Percentiles rank a stretch among this genome's conserved stretches.
These are phyloP conservation scores for Dallia pectoralis DNA, from an alignment of 2,797 vertebrate genomes.

Conservation along the genomic window DNA sequence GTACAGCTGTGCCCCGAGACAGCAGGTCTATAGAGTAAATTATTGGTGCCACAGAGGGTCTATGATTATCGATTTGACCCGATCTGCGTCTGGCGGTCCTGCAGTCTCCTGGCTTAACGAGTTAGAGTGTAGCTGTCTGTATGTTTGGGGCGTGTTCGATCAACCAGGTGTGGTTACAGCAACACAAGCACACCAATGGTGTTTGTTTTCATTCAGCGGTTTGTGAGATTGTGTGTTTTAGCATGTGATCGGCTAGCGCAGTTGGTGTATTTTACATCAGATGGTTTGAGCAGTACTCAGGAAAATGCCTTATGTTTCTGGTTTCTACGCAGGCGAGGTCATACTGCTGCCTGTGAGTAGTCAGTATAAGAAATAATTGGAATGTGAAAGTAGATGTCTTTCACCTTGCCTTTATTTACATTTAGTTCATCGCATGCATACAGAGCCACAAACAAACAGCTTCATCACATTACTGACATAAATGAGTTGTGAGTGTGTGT, in stretches of 20 bases:
- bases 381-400: not conserved
- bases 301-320: not conserved
- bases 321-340: not conserved
- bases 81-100: not conserved
- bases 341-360: not conserved
- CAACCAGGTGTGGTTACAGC: not conserved
- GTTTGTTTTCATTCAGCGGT: not conserved
- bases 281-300: not conserved
- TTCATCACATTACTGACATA: not conserved
- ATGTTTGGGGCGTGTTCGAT: not conserved
- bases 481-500: not conserved
- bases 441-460: not conserved
- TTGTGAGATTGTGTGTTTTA: not conserved
- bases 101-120: slow-evolving; percentile 9
- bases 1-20: not conserved
- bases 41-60: slow-evolving; percentile 24
- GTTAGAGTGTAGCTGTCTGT: slow-evolving; percentile 14
- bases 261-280: not conserved
- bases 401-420: not conserved
- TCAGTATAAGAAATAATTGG: not conserved
- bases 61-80: slow-evolving; percentile 31
- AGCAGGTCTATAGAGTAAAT: slow-evolving; percentile 5
- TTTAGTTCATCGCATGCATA: not conserved
- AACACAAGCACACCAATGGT: not conserved
- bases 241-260: not conserved